Evolutionary conservation across 1,140 invertebrate genomes (phyloP), one percentile per base, ranked within the genome.

Genomic region (Nasonia longicornis): DNA sequence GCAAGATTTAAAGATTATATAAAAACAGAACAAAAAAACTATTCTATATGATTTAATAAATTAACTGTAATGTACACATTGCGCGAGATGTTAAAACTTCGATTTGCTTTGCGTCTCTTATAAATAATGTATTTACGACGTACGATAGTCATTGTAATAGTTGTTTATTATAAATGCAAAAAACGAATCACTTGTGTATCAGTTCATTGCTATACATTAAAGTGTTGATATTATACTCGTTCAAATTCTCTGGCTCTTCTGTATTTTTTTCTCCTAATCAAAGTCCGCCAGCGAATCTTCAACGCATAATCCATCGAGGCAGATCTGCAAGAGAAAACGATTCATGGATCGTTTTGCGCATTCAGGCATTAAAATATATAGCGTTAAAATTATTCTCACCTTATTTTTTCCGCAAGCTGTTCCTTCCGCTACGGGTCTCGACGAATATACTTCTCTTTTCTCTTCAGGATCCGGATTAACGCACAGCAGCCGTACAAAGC

Each of bases 181-280:
- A 86, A 85, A 87, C 84, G 84, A 87, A 87, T 83, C 85, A 87
- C 83, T 89, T 87, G 85, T 90, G 86, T 90, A 89, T 87, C 86
- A 87, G 84, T 86, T 89, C 85, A 89, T 90, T 88, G 85, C 85
- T 77, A 67, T 89, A 88, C 85, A 90, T 90, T 90, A 90, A 90
- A 89, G 88, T 89, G 88, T 90, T 90, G 88, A 88, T 85, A 90
- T 89, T 89, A 87, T 88, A 88, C 83, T 87, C 85, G 88, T 89
- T 89, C 85, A 85, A 86, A 76, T 31, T 45, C 42, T 22, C 22
- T 12, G 42, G 52, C 7, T 58, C 52, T 58, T 58, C 45, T 48
- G 12, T 52, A n/a, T 42, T 42, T 35, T 35, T 3, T 35, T 35
- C 4, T 35, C 4, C 31, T 42, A 42, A 42, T 42, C 38, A 42